A percentile compares a stretch with the other conserved stretches of the same genome.
phyloP scores from a whole-genome alignment of 2,797 vertebrate species.

The Meriones psammophilus region DNA sequence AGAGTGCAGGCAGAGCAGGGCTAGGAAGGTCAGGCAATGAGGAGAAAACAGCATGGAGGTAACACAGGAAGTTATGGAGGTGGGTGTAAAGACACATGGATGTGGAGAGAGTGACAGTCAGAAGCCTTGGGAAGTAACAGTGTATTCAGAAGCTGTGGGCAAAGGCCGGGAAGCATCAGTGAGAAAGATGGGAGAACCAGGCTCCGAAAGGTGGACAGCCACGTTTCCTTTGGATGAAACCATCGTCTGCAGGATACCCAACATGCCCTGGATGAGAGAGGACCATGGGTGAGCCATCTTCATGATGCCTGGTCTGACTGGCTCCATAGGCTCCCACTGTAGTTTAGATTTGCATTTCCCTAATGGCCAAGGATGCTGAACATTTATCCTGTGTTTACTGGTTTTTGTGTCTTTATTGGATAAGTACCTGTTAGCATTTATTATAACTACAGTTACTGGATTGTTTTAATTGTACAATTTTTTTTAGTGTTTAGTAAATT shows the following conservation, averaged over 20 bases:
- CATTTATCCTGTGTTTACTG: background rate
- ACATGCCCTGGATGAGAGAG: background rate
- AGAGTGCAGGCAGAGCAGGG: background rate
- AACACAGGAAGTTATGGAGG: fast-evolving
- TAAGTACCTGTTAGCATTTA: background rate
- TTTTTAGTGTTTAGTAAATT: background rate
- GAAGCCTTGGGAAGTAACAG: background rate
- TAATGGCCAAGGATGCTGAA: background rate
- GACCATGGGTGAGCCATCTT: background rate
- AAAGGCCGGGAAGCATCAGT: no score
- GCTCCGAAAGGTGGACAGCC: background rate
- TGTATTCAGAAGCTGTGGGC: background rate
- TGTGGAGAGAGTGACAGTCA: background rate
- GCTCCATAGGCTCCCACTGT: background rate
- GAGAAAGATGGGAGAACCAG: background rate
- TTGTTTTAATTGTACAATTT: background rate
- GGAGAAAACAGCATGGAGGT: fast-evolving
- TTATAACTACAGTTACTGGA: background rate
- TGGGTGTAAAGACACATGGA: background rate
- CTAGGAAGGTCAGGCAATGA: background rate
- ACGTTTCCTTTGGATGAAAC: background rate
- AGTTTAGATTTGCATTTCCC: background rate
- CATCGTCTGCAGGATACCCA: background rate
- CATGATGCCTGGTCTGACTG: background rate
- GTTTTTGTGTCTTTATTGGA: background rate